Base-by-base conservation (phyloP, 1,140 invertebrate genomes). In the Manduca sexta region DNA sequence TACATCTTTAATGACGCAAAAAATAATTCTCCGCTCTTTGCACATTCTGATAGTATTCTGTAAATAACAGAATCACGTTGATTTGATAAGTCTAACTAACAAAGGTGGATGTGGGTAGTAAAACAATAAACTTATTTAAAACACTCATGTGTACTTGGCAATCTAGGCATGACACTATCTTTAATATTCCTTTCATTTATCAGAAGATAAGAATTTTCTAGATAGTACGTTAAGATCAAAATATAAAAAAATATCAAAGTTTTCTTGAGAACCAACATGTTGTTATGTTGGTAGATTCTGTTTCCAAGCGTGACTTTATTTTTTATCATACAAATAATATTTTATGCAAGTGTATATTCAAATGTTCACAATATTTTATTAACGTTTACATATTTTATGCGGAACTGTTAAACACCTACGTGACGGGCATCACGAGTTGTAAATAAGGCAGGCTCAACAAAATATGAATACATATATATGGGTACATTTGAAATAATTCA, bases 1-100 rank as follows among this genome's bases (percentile, higher is more conserved):
- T 40, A 56, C 51, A 61, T 52, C 66, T 37, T 60, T 48, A 59
- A 51, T 70, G 67, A 66, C 63, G 71, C 42, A 67, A 70, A 69
- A 70, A 67, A 60, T 69, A 62, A 62, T 57, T 52, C 51, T 34
- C 26, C 38, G 39, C 50, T 62, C 52, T 64, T 56, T 56, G 51
- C 52, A 39, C 47, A 42, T 56, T 45, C 39, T 64, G 62, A 66
- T 71, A 71, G 55, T 40, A 10, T 38, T 31, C 21, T 17, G 21
- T 15, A 38, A 39, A 35, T 35, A 42, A 29, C 29, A 29, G 3
- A 46, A 38, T 38, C 35, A 38, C 18, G 26, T 11, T 48, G 16
- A 35, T 34, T 34, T 17, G 11, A 18, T 35, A 45, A 34, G 43
- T 35, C 21, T 45, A 35, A 45, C 11, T n/a, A 17, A 40, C 15